Base-by-base conservation (phyloP, 2,113 vertebrate species). In the Brienomyrus brachyistius region DNA sequence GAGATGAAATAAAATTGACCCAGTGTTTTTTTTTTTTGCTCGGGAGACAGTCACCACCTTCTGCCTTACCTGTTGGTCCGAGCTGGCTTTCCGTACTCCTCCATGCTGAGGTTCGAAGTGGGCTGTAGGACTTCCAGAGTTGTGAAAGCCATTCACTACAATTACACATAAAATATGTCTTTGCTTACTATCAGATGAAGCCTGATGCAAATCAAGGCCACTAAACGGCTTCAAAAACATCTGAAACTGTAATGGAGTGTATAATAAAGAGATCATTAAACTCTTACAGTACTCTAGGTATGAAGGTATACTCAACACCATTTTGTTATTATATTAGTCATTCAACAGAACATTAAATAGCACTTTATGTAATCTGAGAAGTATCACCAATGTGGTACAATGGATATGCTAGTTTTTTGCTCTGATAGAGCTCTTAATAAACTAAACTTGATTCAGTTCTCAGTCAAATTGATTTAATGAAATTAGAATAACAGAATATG, bases 101-200 rank as follows among this genome's bases (percentile, higher is more conserved):
- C 94, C 95, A 91, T 98, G 97, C 5, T 95, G 92, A 45, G 95
- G 93, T 51, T 99, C 97, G 1, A 94, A 92, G 87, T 97, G 98
- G 95, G 97, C 96, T 74, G 96, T 93, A 0, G 97, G 96, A 31
- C 97, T 97, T 21, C 96, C 97, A 90, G 97, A 95, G 4, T 95
- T 94, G 94, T 99, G 98, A 94, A 98, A 98, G 93, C 98, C 98
- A 93, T 99, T 99, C 94, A 98, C 98, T 99, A 95, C 40, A 91
- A 88, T 86, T 4, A 51, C 21, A 54, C 45, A 51, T 85, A 56
- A 70, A 40, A 43, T 35, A 77, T 27, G 2, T 5, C 15, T 40
- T 54, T 17, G 7, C 31, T 83, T 35, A 50, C 70, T 31, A 35
- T 21, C 2, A 54, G 31, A n/a, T 11, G 21, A 45, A n/a, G 11